These are phyloP conservation scores for Cacatua alba DNA, from an alignment of 2,113 vertebrate genomes.

Conservation along the genomic window DNA sequence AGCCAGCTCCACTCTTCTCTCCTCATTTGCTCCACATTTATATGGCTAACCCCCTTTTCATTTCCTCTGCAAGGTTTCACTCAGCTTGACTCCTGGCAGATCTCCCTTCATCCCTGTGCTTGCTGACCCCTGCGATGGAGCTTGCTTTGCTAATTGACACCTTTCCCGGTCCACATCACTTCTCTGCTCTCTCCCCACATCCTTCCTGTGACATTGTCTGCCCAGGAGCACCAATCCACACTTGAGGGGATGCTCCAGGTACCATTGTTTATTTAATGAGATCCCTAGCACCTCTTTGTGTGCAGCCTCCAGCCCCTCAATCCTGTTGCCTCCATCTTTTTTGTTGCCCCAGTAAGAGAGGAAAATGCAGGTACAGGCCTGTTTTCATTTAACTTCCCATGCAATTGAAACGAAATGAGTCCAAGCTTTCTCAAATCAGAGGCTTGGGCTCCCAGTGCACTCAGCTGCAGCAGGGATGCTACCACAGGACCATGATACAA, in stretches of 20 bases:
- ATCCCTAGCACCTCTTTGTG: background rate
- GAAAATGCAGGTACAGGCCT: background rate
- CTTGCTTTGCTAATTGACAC: slow-evolving; percentile 7
- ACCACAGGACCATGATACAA: background rate
- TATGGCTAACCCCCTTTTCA: background rate
- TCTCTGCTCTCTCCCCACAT: background rate
- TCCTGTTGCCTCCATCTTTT: background rate
- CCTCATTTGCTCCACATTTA: background rate
- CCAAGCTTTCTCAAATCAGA: background rate
- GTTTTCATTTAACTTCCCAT: slow-evolving; percentile 11
- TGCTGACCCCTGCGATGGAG: accelerated
- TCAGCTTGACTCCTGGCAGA: slow-evolving; percentile 54
- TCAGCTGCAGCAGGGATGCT: background rate
- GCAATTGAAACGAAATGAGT: background rate
- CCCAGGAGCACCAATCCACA: background rate
- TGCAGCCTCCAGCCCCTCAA: background rate
- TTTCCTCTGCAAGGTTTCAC: slow-evolving; percentile 40
- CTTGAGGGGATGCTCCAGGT: background rate
- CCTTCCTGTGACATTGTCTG: background rate
- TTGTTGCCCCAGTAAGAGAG: background rate
- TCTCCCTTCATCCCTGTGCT: background rate
- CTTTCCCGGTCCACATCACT: accelerated
- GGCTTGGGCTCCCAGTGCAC: background rate
- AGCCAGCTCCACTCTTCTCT: background rate
- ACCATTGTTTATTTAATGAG: background rate